These are phyloP conservation scores for Rhizoglyphus robini DNA, from an alignment of 1,140 invertebrate species.

Conservation along the genomic window DNA sequence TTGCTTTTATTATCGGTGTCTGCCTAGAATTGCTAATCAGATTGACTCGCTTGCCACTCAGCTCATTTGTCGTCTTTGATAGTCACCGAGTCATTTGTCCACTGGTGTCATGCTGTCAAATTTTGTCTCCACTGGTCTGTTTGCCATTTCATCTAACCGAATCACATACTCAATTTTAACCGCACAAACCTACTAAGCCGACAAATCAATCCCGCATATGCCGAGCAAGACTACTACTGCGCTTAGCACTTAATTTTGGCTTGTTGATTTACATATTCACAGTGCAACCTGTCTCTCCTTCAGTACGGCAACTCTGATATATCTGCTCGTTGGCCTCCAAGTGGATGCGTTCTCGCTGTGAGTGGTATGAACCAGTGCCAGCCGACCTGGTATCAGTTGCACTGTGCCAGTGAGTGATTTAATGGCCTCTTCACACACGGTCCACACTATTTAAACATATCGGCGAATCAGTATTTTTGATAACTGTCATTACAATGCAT, in stretches of 20 bases:
- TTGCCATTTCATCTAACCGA: no score
- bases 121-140: neutral
- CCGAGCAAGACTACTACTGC: conserved; percentile 3
- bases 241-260: conserved; percentile 6
- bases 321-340: neutral
- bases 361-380: no score
- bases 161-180: neutral
- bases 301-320: neutral
- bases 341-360: neutral
- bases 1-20: conserved; percentile 6
- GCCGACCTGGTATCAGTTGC: no score
- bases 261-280: conserved; percentile 1
- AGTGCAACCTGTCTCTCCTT: neutral
- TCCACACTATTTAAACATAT: neutral
- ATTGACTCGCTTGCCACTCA: neutral
- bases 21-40: conserved; percentile 10
- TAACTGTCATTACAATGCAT: neutral
- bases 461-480: conserved; percentile 8
- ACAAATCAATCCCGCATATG: no score
- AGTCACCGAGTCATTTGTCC: no score
- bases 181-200: neutral
- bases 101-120: no score
- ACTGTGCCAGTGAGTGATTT: neutral
- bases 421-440: no score
- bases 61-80: neutral